Evolutionary conservation across 1,140 invertebrate genomes (phyloP), one percentile per base, ranked within the genome.

Genomic region (Brachionus manjavacas): DNA sequence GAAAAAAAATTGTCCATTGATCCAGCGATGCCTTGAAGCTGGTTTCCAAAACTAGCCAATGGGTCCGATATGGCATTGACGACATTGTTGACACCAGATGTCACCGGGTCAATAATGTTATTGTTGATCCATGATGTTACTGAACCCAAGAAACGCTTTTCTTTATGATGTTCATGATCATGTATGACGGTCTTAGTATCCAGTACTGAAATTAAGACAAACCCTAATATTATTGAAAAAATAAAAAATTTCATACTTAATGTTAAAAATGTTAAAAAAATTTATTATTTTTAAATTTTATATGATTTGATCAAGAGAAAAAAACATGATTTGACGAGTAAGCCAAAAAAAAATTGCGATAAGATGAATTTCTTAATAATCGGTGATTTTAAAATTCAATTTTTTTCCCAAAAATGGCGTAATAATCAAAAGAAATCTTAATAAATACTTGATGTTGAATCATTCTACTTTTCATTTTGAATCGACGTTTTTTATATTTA

Each of bases 1-100:
- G 52, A 60, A 68, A 81, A 81, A 81, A 81, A 81, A 35, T 81
- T 81, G 20, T 81, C 79, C 3, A 81, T 52, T 23, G 28, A 16
- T 11, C 79, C 79, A 81, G 16, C 25, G 4, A 81, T 43, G 41
- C 28, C 23, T 39, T 60, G 52, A 20, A 81, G 41, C 16, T 39
- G 28, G 41, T 81, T 81, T n/a, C 79, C 79, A 64, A 81, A 81
- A 68, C 64, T 68, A 28, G 41, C 23, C n/a, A 81, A 35, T 14
- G 79, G 79, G 52, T 81, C 79, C 16, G 52, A 39, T 11, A 81
- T 81, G 8, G 79, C 14, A 35, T 81, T 35, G 7, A 81, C 52
- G 4, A 64, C 79, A 64, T 31, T 81, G 11, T 41, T 81, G 16
- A 81, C 16, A 31, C 79, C 79, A 39, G 35, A 39, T 41, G 79